Percentiles rank a stretch among this genome's conserved stretches.
phyloP scores from a whole-genome alignment of 2,113 vertebrate genomes.

The Myotis davidii region DNA sequence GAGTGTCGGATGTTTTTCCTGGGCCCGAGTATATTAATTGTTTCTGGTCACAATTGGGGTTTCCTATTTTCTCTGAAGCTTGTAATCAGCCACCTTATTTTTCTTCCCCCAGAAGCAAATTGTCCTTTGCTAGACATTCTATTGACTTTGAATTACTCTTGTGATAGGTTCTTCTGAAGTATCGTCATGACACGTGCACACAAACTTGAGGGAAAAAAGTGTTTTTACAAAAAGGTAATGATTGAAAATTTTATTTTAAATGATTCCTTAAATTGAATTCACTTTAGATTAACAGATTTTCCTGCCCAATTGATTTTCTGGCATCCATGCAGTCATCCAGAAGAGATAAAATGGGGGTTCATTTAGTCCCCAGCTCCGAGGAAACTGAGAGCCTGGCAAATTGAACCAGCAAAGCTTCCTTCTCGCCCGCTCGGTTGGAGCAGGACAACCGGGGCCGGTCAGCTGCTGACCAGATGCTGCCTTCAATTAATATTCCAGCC shows the following conservation, averaged over 20 bases:
- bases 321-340: slow-evolving; percentile 73
- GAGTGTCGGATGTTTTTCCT: slow-evolving; percentile 29
- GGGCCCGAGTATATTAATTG: slow-evolving; percentile 29
- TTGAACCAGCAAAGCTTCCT: slow-evolving; percentile 76
- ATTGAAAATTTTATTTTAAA: slow-evolving; percentile 81
- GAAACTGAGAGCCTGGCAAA: slow-evolving; percentile 73
- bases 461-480: slow-evolving; percentile 91
- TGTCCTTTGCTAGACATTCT: slow-evolving; percentile 51
- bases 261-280: slow-evolving; percentile 81
- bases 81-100: slow-evolving; percentile 43
- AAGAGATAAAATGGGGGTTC: slow-evolving; percentile 77
- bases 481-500: slow-evolving; percentile 89
- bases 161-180: slow-evolving; percentile 63
- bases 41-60: slow-evolving; percentile 59
- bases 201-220: slow-evolving; percentile 19
- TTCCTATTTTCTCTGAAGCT: slow-evolving; percentile 63
- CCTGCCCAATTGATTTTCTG: slow-evolving; percentile 82
- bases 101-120: not conserved
- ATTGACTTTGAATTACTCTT: slow-evolving; percentile 75
- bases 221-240: slow-evolving; percentile 70
- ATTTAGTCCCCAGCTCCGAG: slow-evolving; percentile 63
- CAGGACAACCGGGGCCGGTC: slow-evolving; percentile 82
- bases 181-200: not conserved
- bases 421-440: slow-evolving; percentile 82
- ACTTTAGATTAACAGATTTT: slow-evolving; percentile 85